Evolutionary conservation across 53 echinoderm and acorn worm genomes (phyloP).

Genomic region (Luidia sarsii): DNA sequence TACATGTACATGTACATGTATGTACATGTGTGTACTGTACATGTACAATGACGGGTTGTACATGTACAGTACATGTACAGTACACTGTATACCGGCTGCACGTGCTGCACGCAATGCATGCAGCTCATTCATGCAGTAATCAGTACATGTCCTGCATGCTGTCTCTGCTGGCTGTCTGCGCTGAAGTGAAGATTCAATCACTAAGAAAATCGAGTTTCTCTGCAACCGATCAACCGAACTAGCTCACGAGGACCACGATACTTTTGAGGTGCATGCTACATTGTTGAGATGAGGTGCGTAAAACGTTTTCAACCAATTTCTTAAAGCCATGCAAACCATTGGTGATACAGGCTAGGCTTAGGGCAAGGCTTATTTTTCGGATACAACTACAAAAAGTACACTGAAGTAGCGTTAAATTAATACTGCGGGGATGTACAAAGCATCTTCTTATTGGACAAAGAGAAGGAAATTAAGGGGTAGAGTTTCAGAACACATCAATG

Average conservation of each 20-base stretch:
- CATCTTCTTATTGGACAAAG: constrained; percentile 32
- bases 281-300: constrained; percentile 17
- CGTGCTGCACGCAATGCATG: no score
- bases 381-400: background rate
- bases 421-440: background rate
- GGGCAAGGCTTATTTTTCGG: background rate
- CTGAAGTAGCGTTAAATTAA: background rate
- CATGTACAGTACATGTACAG: no score
- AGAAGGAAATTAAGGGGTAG: constrained; percentile 16
- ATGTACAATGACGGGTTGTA: no score
- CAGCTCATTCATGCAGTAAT: no score
- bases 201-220: background rate
- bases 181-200: background rate
- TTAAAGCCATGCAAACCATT: background rate
- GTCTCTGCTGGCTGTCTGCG: background rate
- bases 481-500: constrained; percentile 21
- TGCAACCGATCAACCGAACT: constrained; percentile 10
- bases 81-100: no score
- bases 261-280: background rate
- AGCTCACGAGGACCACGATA: constrained; percentile 20
- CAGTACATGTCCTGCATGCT: background rate
- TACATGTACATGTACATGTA: no score
- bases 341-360: background rate
- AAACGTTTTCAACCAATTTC: background rate
- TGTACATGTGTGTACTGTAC: no score